These are phyloP conservation scores for Helostoma temminkii DNA, from an alignment of 2,797 vertebrate species.

Conservation along the genomic window DNA sequence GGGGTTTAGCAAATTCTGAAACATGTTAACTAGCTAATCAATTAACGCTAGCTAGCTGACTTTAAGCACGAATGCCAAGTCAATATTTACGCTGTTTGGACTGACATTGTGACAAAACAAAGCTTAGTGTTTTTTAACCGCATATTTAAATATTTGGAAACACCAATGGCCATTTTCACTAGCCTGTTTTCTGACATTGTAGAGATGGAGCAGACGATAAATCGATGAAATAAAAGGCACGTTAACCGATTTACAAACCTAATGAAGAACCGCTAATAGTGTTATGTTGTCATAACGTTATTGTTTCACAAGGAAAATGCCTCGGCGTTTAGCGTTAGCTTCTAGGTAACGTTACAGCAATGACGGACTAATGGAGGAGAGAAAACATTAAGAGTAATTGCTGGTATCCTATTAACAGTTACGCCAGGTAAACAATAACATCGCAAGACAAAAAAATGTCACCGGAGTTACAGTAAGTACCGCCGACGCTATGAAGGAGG, in stretches of 20 bases:
- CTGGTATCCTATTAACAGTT: not conserved
- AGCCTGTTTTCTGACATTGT: too few species aligned
- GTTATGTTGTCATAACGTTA: constrained; percentile 33
- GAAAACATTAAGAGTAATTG: constrained; percentile 9
- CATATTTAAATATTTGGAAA: not conserved
- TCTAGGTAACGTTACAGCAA: too few species aligned
- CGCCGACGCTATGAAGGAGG: not conserved
- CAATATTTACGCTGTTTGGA: not conserved
- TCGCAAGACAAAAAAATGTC: not conserved
- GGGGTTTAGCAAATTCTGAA: not conserved
- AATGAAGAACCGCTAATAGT: not conserved
- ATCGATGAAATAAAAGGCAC: not conserved
- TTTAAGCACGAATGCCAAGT: not conserved
- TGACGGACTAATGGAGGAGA: constrained; percentile 3
- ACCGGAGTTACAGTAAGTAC: not conserved
- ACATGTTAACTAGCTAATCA: too few species aligned
- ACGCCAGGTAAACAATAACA: constrained; percentile 40
- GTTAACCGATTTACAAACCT: not conserved
- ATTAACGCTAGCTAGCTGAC: not conserved
- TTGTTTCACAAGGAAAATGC: not conserved
- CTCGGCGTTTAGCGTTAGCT: too few species aligned
- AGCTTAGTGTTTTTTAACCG: not conserved
- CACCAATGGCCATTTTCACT: not conserved
- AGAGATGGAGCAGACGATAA: not conserved
- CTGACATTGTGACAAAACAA: constrained; percentile 5